Conservation (phyloP, 1,140 invertebrate genomes). For the roundworm (Caenorhabditis elegans) region WBcel235 BX284602.5:8106501-8107000, state of each 20-base stretch:
- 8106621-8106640: neutral
- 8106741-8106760: neutral
- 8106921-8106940: neutral
- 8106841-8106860: neutral
- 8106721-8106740: slow-evolving; percentile 1
- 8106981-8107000: too few relatives aligned
- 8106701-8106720: neutral
- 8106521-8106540: neutral
- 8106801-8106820: neutral
- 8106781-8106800: neutral
- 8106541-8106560: slow-evolving; percentile 13
- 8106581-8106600: slow-evolving; percentile 4
- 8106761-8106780: neutral
- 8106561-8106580: neutral
- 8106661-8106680: neutral
- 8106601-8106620: neutral
- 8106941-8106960: neutral
- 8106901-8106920: slow-evolving; percentile 2
- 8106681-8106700: too few relatives aligned
- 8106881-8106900: slow-evolving; percentile 3
- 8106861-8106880: neutral
- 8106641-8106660: slow-evolving; percentile 20
- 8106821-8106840: slow-evolving; percentile 10
- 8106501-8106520: neutral
- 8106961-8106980: neutral